Evolutionary conservation across 2,797 vertebrate species (phyloP).

Genomic region (Merluccius polli): DNA sequence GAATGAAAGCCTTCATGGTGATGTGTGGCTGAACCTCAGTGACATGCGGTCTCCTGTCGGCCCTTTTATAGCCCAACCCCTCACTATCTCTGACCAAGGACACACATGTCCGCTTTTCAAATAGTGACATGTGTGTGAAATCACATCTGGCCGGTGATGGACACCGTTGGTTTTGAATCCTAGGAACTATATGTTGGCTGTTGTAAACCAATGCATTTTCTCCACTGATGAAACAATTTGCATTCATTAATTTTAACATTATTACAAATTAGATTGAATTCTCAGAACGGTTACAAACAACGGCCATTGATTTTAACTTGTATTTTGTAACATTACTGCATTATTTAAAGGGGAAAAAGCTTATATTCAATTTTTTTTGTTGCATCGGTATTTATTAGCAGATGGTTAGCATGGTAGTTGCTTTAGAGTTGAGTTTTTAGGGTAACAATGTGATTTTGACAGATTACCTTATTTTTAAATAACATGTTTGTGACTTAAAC

Average conservation of each 20-base stretch:
- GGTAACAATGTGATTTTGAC: neutral
- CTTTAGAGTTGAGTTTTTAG: neutral
- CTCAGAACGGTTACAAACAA: neutral
- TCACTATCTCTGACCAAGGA: slow-evolving; percentile 30
- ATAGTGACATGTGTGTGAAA: slow-evolving; percentile 24
- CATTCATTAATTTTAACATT: neutral
- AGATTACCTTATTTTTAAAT: neutral
- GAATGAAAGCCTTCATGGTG: slow-evolving; percentile 56
- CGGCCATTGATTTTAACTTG: neutral
- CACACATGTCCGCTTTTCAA: slow-evolving; percentile 6
- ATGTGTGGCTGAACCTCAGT: slow-evolving; percentile 8
- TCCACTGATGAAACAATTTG: neutral
- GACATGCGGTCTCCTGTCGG: neutral
- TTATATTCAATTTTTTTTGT: neutral
- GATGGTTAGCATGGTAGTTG: neutral
- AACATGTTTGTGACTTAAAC: neutral
- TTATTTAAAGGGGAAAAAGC: neutral
- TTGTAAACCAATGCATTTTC: neutral
- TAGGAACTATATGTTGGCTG: neutral
- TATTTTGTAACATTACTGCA: neutral
- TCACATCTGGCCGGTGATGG: slow-evolving; percentile 21
- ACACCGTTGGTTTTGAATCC: neutral
- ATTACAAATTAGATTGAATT: neutral
- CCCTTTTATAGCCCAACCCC: slow-evolving; percentile 31
- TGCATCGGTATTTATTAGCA: neutral